These are phyloP conservation scores for Cistogaster globosa DNA, from an alignment of 2,888 invertebrate genomes.

Conservation along the genomic window DNA sequence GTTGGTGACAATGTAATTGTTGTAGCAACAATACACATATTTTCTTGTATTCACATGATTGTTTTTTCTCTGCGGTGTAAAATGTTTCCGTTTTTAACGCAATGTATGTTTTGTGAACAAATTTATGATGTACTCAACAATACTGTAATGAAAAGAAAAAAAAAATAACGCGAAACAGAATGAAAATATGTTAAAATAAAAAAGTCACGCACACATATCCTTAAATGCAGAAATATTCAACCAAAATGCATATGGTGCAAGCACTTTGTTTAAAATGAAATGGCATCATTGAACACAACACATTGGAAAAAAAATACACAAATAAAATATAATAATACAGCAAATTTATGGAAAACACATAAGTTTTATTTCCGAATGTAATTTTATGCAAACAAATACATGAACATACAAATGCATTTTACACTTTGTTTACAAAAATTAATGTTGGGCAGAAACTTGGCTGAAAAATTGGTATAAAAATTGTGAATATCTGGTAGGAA, in stretches of 20 bases:
- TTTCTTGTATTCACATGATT: constrained; percentile 47
- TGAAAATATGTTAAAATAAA: background rate
- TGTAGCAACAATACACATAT: constrained; percentile 56
- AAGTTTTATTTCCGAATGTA: background rate
- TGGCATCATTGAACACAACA: constrained; percentile 53
- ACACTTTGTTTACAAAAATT: background rate
- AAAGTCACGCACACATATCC: background rate
- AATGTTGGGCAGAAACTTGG: no score
- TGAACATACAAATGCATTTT: background rate
- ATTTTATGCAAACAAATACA: no score
- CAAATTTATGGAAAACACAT: constrained; percentile 62
- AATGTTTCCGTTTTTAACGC: constrained; percentile 68
- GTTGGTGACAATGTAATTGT: constrained; percentile 69
- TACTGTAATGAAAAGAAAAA: background rate
- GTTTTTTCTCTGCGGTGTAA: constrained; percentile 65
- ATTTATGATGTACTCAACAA: constrained; percentile 66
- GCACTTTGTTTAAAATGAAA: constrained; percentile 59
- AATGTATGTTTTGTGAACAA: constrained; percentile 66
- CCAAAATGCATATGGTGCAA: constrained; percentile 65
- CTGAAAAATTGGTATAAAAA: no score
- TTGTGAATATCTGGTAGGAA: no score
- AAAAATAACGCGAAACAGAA: constrained; percentile 4
- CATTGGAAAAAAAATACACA: constrained; percentile 16
- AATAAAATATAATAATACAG: constrained; percentile 36
- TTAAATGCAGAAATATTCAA: constrained; percentile 20